phyloP scores from a whole-genome alignment of 2,888 invertebrate genomes.

The Anarsia innoxiella region DNA sequence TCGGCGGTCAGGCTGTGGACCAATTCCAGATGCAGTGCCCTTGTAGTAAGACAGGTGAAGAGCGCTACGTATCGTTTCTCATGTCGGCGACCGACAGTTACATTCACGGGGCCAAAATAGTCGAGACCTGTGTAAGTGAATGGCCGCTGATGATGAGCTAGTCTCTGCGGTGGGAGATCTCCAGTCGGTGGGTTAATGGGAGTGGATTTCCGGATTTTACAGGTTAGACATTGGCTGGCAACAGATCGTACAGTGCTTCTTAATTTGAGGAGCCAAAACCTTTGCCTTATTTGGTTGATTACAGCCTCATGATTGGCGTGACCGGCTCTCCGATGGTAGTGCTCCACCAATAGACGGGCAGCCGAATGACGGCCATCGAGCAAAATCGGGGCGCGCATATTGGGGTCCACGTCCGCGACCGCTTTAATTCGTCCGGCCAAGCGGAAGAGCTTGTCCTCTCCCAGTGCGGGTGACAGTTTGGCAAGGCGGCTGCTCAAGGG shows the following conservation, averaged over 20 bases:
- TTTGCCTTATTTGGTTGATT: slow-evolving; percentile 11
- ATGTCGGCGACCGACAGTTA: too few species aligned
- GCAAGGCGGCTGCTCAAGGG: not conserved
- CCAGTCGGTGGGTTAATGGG: too few species aligned
- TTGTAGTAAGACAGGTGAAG: too few species aligned
- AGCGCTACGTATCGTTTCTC: too few species aligned
- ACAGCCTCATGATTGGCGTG: slow-evolving; percentile 11
- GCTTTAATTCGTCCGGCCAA: not conserved
- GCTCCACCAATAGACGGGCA: slow-evolving; percentile 2
- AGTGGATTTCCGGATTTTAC: too few species aligned
- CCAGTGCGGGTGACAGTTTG: not conserved
- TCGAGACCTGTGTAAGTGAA: too few species aligned
- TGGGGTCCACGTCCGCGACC: not conserved
- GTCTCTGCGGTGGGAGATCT: too few species aligned
- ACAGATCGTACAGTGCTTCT: not conserved
- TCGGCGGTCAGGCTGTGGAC: too few species aligned
- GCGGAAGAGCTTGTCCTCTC: not conserved
- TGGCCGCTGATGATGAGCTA: too few species aligned
- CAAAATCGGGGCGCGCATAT: not conserved
- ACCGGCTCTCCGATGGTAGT: slow-evolving; percentile 1
- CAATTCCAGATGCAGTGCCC: too few species aligned
- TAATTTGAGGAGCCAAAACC: slow-evolving; percentile 4
- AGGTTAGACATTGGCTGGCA: not conserved
- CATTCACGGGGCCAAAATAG: too few species aligned
- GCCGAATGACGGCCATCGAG: slow-evolving; percentile 5